Evolutionary conservation across 2,113 vertebrate species (phyloP), one percentile per base, ranked within the genome.

Genomic region (Talpa occidentalis): DNA sequence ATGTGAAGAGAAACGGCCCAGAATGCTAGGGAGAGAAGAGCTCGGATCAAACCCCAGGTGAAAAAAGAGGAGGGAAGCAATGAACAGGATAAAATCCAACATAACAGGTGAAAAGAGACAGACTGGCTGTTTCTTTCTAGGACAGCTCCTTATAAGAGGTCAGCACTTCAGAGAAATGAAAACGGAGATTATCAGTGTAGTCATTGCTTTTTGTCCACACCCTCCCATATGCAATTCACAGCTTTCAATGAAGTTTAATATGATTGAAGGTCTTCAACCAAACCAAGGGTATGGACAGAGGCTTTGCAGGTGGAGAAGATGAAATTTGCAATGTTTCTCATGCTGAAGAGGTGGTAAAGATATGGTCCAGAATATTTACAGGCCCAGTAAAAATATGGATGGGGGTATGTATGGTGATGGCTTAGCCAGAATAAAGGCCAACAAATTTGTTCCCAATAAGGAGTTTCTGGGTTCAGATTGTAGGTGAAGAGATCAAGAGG

Each of bases 221-320:
- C 99, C 77, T 99, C 5, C 49, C 49, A 52, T 10, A 44, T 52
- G 49, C 2, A 52, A 99, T 97, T 99, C 99, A 44, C 99, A 99
- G 12, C 98, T 32, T 98, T 99, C 91, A 99, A 98, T 35, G 99
- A 99, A 92, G 98, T 99, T 86, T 99, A 99, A 0, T 99, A 99
- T 4, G 99, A 99, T 97, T 99, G 99, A 98, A 98, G 99, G 74
- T 99, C 94, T 99, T 99, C 98, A 99, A 99, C 94, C 99, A 99
- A 88, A 99, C 97, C 98, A 99, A 99, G 99, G 99, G 99, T n/a
- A 99, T 99, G 99, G 99, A 99, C 94, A 99, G 99, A 35, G 99
- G 99, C 90, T 99, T 99, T 97, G 99, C 99, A 42, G 99, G 99
- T 30, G 99, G 99, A 95, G 99, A 99, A 94, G 99, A 99, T 87